Evolutionary conservation across 2,797 vertebrate genomes (phyloP).

Genomic region (Pseudomugil gertrudae): DNA sequence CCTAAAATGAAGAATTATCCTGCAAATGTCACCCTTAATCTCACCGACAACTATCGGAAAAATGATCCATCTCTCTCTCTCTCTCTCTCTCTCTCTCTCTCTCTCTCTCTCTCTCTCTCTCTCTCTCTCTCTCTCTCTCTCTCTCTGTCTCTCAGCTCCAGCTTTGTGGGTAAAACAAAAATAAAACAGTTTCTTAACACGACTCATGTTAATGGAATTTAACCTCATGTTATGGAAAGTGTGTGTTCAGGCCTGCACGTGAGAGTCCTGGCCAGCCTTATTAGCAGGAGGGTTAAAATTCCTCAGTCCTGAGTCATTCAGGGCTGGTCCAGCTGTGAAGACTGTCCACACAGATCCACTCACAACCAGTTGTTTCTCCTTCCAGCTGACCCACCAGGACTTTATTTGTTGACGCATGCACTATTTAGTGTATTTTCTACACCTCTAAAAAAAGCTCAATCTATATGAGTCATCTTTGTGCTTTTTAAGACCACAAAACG

Average conservation of each 20-base stretch:
- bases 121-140: too few relatives aligned
- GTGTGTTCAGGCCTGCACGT: slow-evolving; percentile 44
- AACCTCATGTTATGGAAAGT: not conserved
- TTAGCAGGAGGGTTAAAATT: slow-evolving; percentile 67
- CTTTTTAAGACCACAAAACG: slow-evolving; percentile 13
- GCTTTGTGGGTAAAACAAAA: not conserved
- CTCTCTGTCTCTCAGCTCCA: not conserved
- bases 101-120: too few relatives aligned
- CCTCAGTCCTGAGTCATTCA: slow-evolving; percentile 57
- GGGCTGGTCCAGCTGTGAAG: slow-evolving; percentile 64
- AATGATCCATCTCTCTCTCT: too few relatives aligned
- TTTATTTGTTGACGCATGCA: not conserved
- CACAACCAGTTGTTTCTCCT: slow-evolving; percentile 8
- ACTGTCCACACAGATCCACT: slow-evolving; percentile 55
- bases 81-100: too few relatives aligned
- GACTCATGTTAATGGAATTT: not conserved
- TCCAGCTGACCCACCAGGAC: not conserved
- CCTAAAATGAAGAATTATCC: not conserved
- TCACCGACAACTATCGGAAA: not conserved
- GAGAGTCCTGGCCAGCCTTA: slow-evolving; percentile 33
- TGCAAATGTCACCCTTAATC: too few relatives aligned
- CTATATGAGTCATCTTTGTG: slow-evolving; percentile 1
- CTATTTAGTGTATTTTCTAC: not conserved
- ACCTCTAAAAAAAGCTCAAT: slow-evolving; percentile 2
- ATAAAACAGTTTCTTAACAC: not conserved